Base-by-base conservation (phyloP, 2,888 invertebrate species). In the Drosophila percnosoma region DNA sequence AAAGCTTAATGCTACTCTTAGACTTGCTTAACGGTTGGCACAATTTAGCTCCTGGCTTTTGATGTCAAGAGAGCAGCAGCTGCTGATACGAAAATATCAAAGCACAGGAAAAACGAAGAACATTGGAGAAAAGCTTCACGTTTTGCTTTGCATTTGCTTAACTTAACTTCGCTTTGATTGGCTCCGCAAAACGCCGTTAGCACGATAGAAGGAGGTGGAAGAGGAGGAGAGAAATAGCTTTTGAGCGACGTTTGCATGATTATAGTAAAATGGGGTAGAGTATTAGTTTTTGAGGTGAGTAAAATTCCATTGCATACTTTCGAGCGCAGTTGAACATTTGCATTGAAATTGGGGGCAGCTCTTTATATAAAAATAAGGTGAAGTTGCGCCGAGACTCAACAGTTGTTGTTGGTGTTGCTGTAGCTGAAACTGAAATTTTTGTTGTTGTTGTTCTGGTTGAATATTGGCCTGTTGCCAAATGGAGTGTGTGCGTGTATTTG, bases 261-360 rank as follows among this genome's bases (percentile, higher is more conserved):
- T 18, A 11, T 1, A 2, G n/a, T 18, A 18, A n/a, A 29, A 15
- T 1, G 18, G 18, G 11, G 6, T 3, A 11, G 29, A 27, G 40
- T 21, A 40, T 57, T 15, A 13, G 62, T 45, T 62, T 66, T 78
- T 69, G 45, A 40, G 59, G 34, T 40, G 51, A 54, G 38, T 58
- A 29, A 69, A 73, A 78, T 74, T 42, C 38, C 74, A 42, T 66
- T 57, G 74, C 62, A 70, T 78, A 57, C 55, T 70, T 78, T 57
- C 31, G 33, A 49, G 70, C 45, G 71, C 48, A n/a, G 64, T 27
- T 27, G 40, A 29, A 59, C 58, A 73, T 68, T 72, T 78, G 57
- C 68, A 78, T 69, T 68, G 78, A 60, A 75, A 67, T 71, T 72
- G 60, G n/a, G 60, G 48, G 21, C 45, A 31, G 31, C 31, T 10